Percentiles rank a stretch among this genome's conserved stretches.
These are phyloP conservation scores for Temnothorax unifasciatus DNA, from an alignment of 2,888 invertebrate species.

Conservation along the genomic window DNA sequence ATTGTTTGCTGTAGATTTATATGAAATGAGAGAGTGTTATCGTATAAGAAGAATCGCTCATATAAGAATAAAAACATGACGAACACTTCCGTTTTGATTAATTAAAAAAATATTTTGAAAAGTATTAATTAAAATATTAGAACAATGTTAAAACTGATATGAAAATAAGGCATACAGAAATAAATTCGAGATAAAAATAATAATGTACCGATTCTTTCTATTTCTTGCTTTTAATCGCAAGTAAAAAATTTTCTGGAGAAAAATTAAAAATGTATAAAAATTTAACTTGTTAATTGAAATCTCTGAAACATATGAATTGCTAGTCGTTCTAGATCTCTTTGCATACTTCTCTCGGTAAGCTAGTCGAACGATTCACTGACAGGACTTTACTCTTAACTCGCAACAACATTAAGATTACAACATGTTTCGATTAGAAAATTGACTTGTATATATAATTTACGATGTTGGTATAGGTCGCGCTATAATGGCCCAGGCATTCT, in stretches of 20 bases:
- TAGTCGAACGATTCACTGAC: constrained; percentile 37
- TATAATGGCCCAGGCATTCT: constrained; percentile 61
- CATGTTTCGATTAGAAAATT: constrained; percentile 30
- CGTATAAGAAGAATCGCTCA: not conserved
- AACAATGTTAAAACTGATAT: not conserved
- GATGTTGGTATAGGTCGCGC: not conserved
- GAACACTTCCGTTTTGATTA: not conserved
- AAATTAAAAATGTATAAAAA: not conserved
- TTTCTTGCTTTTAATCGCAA: not conserved
- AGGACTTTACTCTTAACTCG: not conserved
- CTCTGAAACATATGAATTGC: constrained; percentile 18
- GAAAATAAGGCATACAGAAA: not conserved
- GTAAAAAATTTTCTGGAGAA: not conserved
- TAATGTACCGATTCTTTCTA: not conserved
- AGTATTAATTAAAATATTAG: not conserved
- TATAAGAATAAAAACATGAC: not conserved
- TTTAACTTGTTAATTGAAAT: not conserved
- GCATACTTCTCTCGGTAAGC: constrained; percentile 37
- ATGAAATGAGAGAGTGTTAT: constrained; percentile 15
- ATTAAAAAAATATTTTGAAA: not conserved
- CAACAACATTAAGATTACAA: not conserved
- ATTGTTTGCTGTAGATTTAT: constrained; percentile 49
- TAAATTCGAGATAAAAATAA: not conserved
- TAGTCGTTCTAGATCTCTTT: not conserved
- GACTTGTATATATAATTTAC: not conserved